These are phyloP conservation scores for Cremastobaeus sp. DNA, from an alignment of 2,888 invertebrate species.

Conservation along the genomic window DNA sequence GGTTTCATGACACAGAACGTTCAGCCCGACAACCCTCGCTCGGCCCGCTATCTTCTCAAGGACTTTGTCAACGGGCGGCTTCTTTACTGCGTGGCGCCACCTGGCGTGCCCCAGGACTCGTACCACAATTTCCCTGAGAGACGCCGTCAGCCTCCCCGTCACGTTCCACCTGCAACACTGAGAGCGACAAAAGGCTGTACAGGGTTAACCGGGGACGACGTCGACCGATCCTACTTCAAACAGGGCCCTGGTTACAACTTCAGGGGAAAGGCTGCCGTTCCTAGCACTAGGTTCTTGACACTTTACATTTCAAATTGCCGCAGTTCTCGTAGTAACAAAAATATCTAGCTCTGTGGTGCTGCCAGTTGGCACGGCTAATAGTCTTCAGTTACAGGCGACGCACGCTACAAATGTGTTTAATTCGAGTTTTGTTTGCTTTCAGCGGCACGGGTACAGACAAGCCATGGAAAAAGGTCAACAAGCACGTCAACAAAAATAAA, in stretches of 20 bases:
- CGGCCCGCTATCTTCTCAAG: slow-evolving; percentile 93
- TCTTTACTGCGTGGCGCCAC: slow-evolving; percentile 90
- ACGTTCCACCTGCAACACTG: slow-evolving; percentile 80
- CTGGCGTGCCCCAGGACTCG: slow-evolving; percentile 82
- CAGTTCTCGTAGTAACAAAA: no score
- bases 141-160: slow-evolving; percentile 74
- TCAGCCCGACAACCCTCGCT: slow-evolving; percentile 94
- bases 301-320: no score
- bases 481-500: slow-evolving; percentile 92
- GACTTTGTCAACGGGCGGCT: slow-evolving; percentile 94
- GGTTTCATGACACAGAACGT: slow-evolving; percentile 98
- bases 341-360: no score
- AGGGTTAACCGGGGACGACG: slow-evolving; percentile 79
- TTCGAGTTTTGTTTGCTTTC: background rate
- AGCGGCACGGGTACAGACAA: slow-evolving; percentile 75
- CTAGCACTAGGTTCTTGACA: slow-evolving; percentile 11
- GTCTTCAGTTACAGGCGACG: no score
- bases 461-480: slow-evolving; percentile 90
- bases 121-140: slow-evolving; percentile 82
- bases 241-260: slow-evolving; percentile 66
- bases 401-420: background rate
- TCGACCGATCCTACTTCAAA: slow-evolving; percentile 83
- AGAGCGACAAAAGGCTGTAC: slow-evolving; percentile 80
- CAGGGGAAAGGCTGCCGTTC: slow-evolving; percentile 55
- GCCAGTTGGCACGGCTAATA: no score